These are phyloP conservation scores for Villa cingulata DNA, from an alignment of 2,888 invertebrate species.

Conservation along the genomic window DNA sequence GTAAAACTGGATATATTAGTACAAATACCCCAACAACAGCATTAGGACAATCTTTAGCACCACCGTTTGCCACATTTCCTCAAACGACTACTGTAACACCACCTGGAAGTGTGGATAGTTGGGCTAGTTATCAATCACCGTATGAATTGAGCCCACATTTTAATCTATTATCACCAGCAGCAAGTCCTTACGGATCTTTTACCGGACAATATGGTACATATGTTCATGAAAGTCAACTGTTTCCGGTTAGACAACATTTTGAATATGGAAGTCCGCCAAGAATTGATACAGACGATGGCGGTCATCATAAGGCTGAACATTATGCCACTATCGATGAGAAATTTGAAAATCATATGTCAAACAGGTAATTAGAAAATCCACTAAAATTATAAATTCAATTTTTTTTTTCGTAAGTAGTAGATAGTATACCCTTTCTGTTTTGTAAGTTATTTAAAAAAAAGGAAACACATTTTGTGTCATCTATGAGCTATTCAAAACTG, in stretches of 20 bases:
- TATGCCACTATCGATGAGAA: conserved; percentile 38
- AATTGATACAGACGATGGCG: conserved; percentile 27
- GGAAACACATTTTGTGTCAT: no score
- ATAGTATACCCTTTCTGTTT: no score
- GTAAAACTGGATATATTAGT: conserved; percentile 70
- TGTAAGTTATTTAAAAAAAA: neutral
- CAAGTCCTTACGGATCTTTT: conserved; percentile 51
- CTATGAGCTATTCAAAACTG: no score
- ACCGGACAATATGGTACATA: conserved; percentile 51
- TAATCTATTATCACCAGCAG: conserved; percentile 55
- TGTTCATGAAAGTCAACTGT: conserved; percentile 59
- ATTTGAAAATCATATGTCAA: conserved; percentile 28
- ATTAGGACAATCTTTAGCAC: conserved; percentile 36
- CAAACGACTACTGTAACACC: conserved; percentile 45
- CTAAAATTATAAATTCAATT: no score
- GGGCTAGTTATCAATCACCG: conserved; percentile 60
- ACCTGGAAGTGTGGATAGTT: conserved; percentile 58
- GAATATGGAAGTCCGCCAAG: conserved; percentile 36
- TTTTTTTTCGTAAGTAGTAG: no score
- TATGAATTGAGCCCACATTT: conserved; percentile 66
- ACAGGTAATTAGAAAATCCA: conserved; percentile 25
- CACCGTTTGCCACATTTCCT: conserved; percentile 49
- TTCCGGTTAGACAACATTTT: conserved; percentile 49
- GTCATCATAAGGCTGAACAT: conserved; percentile 41
- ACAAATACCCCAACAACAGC: conserved; percentile 53